A percentile compares a stretch with the other conserved stretches of the same genome.
Evolutionary conservation across 2,113 vertebrate species (phyloP).

Genomic region (Neoarius graeffei): DNA sequence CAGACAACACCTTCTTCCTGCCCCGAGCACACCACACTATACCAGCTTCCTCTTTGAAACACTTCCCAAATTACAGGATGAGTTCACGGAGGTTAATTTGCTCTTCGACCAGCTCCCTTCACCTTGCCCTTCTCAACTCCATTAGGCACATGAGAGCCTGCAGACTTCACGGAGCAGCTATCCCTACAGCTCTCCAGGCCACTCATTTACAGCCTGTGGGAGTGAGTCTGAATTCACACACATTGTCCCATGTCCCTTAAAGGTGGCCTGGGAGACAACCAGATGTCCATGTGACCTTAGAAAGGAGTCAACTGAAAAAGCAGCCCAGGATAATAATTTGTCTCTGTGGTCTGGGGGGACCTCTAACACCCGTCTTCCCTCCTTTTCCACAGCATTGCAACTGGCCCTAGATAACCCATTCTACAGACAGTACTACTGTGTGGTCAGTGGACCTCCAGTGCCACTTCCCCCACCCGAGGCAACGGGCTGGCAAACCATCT

Average conservation of each 20-base stretch:
- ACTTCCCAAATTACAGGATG: constrained; percentile 43
- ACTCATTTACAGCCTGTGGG: constrained; percentile 27
- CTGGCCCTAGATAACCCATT: constrained; percentile 37
- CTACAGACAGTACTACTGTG: constrained; percentile 38
- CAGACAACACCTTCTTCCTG: constrained; percentile 36
- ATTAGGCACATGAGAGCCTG: constrained; percentile 47
- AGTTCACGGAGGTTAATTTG: constrained; percentile 47
- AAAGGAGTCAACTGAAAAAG: constrained; percentile 37
- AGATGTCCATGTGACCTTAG: constrained; percentile 42
- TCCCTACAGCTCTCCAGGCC: constrained; percentile 27
- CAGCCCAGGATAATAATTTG: constrained; percentile 49
- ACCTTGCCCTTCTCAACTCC: constrained; percentile 36
- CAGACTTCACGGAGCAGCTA: constrained; percentile 38
- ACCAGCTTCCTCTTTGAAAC: constrained; percentile 24
- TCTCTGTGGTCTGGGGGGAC: constrained; percentile 29
- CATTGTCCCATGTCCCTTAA: constrained; percentile 24
- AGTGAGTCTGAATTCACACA: constrained; percentile 24
- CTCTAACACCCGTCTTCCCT: constrained; percentile 22
- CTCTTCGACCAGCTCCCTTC: constrained; percentile 36
- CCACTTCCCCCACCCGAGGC: constrained; percentile 32
- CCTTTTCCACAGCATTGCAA: constrained; percentile 6
- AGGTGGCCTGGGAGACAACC: constrained; percentile 42
- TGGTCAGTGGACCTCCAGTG: constrained; percentile 26
- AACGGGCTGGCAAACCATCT: constrained; percentile 38
- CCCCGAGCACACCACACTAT: constrained; percentile 19